Percentiles rank a stretch among this genome's conserved stretches.
Conservation (phyloP, 2,113 vertebrate genomes). For the Geococcyx californianus region DNA sequence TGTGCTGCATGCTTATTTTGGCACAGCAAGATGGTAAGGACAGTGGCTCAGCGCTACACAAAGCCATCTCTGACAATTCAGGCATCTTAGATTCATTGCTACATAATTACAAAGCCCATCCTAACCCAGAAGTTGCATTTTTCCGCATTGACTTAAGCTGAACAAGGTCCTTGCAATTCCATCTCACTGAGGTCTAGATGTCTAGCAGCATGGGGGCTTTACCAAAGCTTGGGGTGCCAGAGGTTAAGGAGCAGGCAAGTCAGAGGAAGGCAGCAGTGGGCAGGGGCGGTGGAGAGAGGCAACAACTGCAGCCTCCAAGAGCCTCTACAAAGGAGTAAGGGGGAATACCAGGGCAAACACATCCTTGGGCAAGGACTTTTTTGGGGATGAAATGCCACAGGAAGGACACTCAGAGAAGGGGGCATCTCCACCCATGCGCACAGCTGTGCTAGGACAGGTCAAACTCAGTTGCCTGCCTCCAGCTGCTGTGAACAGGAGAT, state of each 20-base stretch:
- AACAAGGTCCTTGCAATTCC: not conserved
- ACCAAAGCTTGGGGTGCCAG: not conserved
- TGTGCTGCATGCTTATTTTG: not conserved
- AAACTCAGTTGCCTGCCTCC: not conserved
- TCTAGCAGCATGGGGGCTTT: accelerated
- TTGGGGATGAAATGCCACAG: not conserved
- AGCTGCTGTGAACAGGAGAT: not conserved
- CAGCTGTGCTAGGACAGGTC: not conserved
- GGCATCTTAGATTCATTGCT: not conserved
- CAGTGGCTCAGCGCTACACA: not conserved
- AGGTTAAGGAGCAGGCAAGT: not conserved
- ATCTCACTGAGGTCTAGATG: not conserved
- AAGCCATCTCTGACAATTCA: not conserved
- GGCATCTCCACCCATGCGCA: not conserved
- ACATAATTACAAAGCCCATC: not conserved
- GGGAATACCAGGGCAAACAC: not conserved
- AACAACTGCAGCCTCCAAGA: not conserved
- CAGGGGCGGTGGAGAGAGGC: not conserved
- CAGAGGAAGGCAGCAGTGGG: not conserved
- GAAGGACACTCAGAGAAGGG: not conserved
- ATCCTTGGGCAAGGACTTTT: not conserved
- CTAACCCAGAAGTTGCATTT: not conserved
- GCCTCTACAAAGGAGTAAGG: accelerated
- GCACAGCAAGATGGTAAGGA: not conserved
- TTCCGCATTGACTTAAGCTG: not conserved